A percentile compares a stretch with the other conserved stretches of the same genome.
phyloP scores from a whole-genome alignment of 2,113 vertebrate genomes.

The Hippocampus abdominalis region DNA sequence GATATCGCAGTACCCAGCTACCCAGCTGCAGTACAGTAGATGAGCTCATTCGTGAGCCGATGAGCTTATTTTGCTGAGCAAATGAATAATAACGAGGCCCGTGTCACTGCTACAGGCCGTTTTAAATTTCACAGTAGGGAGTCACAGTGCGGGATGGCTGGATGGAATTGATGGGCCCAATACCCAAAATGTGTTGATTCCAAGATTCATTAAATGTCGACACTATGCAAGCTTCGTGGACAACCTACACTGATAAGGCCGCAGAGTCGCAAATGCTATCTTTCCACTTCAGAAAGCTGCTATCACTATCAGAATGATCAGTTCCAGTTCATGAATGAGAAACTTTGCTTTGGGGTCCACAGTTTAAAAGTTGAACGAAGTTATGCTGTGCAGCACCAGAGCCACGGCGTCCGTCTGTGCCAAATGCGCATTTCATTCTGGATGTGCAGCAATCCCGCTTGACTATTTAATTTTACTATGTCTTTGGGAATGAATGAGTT shows the following conservation, averaged over 20 bases:
- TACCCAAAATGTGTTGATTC: slow-evolving; percentile 13
- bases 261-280: slow-evolving; percentile 27
- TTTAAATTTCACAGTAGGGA: slow-evolving; percentile 28
- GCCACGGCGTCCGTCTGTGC: too few species aligned
- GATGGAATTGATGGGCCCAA: slow-evolving; percentile 20
- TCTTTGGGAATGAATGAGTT: too few species aligned
- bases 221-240: neutral
- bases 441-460: neutral
- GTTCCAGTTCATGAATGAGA: neutral
- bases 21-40: slow-evolving; percentile 18
- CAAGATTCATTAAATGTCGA: slow-evolving; percentile 35
- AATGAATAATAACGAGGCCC: slow-evolving; percentile 70
- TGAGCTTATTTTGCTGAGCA: slow-evolving; percentile 65
- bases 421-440: neutral
- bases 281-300: neutral
- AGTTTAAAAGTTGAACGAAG: neutral
- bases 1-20: slow-evolving; percentile 32
- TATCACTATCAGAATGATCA: neutral
- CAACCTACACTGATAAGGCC: neutral
- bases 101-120: slow-evolving; percentile 59
- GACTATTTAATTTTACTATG: too few species aligned
- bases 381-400: neutral
- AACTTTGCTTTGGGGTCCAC: neutral
- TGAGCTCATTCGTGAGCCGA: slow-evolving; percentile 60
- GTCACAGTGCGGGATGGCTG: neutral